Conservation (phyloP, 2,113 vertebrate species). For the Sinocyclocheilus rhinocerous region DNA sequence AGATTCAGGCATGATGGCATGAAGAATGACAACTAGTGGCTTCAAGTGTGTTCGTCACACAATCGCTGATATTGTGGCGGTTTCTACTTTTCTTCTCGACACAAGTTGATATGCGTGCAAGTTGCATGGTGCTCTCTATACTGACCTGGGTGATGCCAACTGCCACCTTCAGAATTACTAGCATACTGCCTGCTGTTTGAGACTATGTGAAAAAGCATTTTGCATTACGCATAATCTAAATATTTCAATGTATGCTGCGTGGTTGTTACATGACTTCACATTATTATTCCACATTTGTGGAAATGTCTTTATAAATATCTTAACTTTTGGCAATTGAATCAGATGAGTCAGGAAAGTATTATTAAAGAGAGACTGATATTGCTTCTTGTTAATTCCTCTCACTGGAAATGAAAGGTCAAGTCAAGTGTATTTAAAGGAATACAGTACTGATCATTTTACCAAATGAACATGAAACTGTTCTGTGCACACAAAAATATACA, state of each 20-base stretch:
- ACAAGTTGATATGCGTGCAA: neutral
- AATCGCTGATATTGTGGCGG: neutral
- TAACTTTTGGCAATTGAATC: neutral
- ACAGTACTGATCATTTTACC: neutral
- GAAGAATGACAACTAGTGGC: slow-evolving; percentile 35
- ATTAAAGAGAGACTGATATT: neutral
- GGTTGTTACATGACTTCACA: neutral
- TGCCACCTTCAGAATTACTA: neutral
- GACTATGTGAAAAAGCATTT: neutral
- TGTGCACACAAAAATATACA: neutral
- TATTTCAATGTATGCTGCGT: neutral
- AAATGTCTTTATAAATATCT: neutral
- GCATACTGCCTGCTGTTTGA: neutral
- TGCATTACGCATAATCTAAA: neutral
- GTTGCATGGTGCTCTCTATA: neutral
- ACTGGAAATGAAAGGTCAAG: neutral
- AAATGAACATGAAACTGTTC: neutral
- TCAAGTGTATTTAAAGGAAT: neutral
- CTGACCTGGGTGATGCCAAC: slow-evolving; percentile 3
- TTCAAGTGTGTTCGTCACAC: neutral
- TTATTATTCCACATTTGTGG: neutral
- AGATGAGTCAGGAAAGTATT: neutral
- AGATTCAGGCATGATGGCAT: slow-evolving; percentile 28
- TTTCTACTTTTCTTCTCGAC: neutral
- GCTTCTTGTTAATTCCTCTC: neutral